Conservation (phyloP, 2,888 invertebrate species). For the Endotricha flammealis region DNA sequence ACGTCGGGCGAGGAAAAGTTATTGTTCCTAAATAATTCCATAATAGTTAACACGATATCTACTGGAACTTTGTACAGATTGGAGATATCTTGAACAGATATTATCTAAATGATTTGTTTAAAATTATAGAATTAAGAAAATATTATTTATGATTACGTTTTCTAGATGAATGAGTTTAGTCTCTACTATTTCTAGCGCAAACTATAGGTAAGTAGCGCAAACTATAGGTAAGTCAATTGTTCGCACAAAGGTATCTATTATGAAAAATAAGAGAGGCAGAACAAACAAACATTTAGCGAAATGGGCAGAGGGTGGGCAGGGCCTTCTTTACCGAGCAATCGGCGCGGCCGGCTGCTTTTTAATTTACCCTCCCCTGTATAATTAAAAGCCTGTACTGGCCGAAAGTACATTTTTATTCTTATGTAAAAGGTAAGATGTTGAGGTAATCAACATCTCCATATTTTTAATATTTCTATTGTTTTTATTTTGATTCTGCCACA, state of each 20-base stretch:
- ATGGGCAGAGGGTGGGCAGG: conserved; percentile 3
- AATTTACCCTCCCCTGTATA: conserved; percentile 69
- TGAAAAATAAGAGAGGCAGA: conserved; percentile 13
- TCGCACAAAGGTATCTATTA: conserved; percentile 25
- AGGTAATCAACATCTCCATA: conserved; percentile 23
- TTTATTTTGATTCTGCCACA: too few species aligned
- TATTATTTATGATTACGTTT: too few species aligned
- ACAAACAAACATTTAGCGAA: conserved; percentile 28
- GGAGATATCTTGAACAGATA: too few species aligned
- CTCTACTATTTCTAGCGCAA: too few species aligned
- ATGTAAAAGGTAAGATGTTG: conserved; percentile 16
- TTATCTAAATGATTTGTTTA: too few species aligned
- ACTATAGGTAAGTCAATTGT: conserved; percentile 25
- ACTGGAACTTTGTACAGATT: too few species aligned
- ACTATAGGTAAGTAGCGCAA: too few species aligned
- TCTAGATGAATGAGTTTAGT: too few species aligned
- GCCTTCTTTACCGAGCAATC: conserved; percentile 1
- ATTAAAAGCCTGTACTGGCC: conserved; percentile 57
- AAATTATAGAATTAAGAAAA: too few species aligned
- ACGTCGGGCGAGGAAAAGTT: not conserved
- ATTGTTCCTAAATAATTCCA: too few species aligned
- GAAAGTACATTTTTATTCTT: conserved; percentile 45
- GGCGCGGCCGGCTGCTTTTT: conserved; percentile 58
- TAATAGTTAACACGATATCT: too few species aligned
- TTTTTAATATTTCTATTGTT: too few species aligned